These are phyloP conservation scores for Drosophila nr. fundita DNA, from an alignment of 2,888 invertebrate genomes.

Conservation along the genomic window DNA sequence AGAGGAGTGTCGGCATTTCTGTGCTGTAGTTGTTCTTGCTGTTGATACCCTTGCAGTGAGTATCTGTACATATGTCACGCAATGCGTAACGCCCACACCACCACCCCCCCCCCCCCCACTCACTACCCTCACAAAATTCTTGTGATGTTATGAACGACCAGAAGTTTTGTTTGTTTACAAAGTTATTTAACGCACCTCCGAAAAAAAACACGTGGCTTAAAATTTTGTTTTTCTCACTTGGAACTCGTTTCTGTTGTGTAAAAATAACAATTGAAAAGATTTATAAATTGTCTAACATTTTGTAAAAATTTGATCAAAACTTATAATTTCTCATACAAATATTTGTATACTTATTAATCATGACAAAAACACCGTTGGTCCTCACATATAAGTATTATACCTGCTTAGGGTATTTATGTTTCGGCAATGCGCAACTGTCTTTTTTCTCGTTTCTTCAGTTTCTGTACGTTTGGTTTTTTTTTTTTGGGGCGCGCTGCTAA, in stretches of 20 bases:
- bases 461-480: constrained; percentile 22
- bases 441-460: constrained; percentile 21
- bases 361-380: not conserved
- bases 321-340: not conserved
- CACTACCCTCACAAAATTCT: not conserved
- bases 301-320: not conserved
- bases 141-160: not conserved
- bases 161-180: not conserved
- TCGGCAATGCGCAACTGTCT: not conserved
- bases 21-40: not conserved
- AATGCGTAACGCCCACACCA: not conserved
- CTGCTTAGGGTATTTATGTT: constrained; percentile 1
- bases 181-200: not conserved
- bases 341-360: not conserved
- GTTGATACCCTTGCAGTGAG: constrained; percentile 1
- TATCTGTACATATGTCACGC: not conserved
- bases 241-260: not conserved
- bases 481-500: constrained; percentile 35
- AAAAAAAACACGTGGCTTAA: not conserved
- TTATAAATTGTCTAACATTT: not conserved
- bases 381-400: not conserved
- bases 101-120: fast-evolving
- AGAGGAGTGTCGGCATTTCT: constrained; percentile 1
- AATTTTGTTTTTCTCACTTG: not conserved
- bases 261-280: not conserved